These are phyloP conservation scores for Serinus canaria DNA, from an alignment of 2,113 vertebrate genomes.

Conservation along the genomic window DNA sequence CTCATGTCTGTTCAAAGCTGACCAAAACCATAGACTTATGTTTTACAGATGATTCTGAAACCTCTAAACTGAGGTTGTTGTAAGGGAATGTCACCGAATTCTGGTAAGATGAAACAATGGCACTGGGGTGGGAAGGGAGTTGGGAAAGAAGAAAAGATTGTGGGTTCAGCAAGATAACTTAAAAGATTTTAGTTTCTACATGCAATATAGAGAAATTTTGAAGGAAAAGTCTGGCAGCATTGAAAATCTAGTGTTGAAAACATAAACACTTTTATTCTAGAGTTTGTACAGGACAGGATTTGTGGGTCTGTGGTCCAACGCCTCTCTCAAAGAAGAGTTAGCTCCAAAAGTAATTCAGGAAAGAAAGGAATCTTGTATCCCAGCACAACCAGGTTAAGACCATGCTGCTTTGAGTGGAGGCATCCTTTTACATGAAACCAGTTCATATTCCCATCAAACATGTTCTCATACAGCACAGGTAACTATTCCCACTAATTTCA, in stretches of 20 bases:
- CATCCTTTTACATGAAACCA: background rate
- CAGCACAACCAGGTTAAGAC: background rate
- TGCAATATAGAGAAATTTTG: background rate
- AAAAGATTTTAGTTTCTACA: background rate
- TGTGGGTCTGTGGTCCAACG: background rate
- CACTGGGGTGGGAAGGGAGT: background rate
- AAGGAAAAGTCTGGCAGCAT: background rate
- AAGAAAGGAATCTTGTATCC: background rate
- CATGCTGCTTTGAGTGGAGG: background rate
- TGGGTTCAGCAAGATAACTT: background rate
- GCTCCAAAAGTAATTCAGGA: background rate
- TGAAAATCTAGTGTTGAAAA: background rate
- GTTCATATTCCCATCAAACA: background rate
- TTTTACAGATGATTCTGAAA: background rate
- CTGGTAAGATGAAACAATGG: background rate
- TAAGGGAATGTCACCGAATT: background rate
- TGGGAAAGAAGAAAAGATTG: background rate
- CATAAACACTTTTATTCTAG: background rate
- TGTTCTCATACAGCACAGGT: background rate
- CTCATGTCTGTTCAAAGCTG: background rate
- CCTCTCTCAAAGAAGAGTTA: background rate
- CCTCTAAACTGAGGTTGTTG: background rate
- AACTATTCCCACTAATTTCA: background rate
- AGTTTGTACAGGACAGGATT: background rate
- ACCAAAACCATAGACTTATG: background rate